Conservation (phyloP, 2,888 invertebrate species). For the Bugulina stolonifera region DNA sequence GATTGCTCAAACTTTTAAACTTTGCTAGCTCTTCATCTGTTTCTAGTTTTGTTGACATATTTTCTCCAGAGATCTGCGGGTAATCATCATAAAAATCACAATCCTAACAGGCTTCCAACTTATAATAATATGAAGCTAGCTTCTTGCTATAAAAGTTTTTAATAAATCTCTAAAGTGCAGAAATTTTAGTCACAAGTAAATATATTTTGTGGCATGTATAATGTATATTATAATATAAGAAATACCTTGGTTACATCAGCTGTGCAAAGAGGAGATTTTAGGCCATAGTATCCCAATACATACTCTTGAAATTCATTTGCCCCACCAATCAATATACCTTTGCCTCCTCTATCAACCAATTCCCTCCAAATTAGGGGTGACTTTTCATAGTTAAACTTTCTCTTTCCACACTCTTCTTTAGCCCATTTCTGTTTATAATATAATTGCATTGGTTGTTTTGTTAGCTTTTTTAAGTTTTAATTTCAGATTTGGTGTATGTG, state of each 20-base stretch:
- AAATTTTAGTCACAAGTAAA: too few relatives aligned
- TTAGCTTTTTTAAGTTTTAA: too few relatives aligned
- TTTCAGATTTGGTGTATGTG: too few relatives aligned
- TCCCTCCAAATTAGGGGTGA: conserved; percentile 54
- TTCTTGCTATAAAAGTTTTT: too few relatives aligned
- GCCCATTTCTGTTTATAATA: conserved; percentile 41
- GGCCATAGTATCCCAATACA: conserved; percentile 47
- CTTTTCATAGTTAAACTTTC: conserved; percentile 45
- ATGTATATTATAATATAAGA: too few relatives aligned
- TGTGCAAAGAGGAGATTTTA: conserved; percentile 41
- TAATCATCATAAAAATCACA: too few relatives aligned
- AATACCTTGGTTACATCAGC: conserved; percentile 38
- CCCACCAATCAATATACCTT: conserved; percentile 52
- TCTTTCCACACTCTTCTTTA: conserved; percentile 37
- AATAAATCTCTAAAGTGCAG: too few relatives aligned
- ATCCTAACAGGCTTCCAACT: too few relatives aligned
- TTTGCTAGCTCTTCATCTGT: conserved; percentile 39
- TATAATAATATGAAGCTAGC: too few relatives aligned
- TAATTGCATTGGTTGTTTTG: too few relatives aligned
- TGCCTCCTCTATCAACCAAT: conserved; percentile 52
- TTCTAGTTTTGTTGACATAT: conserved; percentile 18
- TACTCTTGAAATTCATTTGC: conserved; percentile 48
- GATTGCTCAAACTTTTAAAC: conserved; percentile 36
- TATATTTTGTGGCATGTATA: too few relatives aligned
- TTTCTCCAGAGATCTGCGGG: conserved; percentile 3